These are phyloP conservation scores for Cephus rjabovi DNA, from an alignment of 2,888 invertebrate genomes.

Conservation along the genomic window DNA sequence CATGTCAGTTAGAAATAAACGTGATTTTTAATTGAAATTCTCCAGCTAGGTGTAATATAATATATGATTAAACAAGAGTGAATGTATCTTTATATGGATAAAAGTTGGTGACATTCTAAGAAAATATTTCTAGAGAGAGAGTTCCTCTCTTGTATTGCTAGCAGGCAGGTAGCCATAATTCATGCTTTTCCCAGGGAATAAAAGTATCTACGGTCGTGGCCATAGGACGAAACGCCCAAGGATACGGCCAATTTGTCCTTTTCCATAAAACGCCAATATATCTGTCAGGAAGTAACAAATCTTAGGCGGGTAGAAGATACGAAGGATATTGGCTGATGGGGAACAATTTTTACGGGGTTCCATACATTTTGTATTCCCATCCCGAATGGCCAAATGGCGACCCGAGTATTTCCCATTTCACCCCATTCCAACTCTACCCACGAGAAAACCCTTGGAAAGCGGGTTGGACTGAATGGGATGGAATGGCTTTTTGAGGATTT, in stretches of 20 bases:
- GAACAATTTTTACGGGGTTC: not conserved
- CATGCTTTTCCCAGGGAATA: not conserved
- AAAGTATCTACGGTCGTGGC: not conserved
- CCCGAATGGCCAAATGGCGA: not conserved
- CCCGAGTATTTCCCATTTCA: not conserved
- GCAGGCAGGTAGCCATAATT: not conserved
- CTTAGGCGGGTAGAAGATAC: not conserved
- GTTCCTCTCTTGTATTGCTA: not conserved
- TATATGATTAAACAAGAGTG: not conserved
- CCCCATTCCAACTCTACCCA: not conserved
- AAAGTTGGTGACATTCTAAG: not conserved
- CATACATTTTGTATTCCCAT: not conserved
- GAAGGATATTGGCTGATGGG: not conserved
- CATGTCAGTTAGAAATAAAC: too few species aligned
- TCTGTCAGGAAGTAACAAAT: not conserved
- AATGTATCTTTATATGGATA: not conserved
- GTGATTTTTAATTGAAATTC: too few species aligned
- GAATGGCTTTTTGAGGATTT: not conserved
- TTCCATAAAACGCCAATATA: not conserved
- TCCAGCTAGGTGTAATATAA: too few species aligned
- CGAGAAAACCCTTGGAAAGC: not conserved
- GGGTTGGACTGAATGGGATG: not conserved
- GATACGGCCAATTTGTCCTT: not conserved
- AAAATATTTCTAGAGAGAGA: not conserved
- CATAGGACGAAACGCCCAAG: not conserved